Base-by-base conservation (phyloP, 2,113 vertebrate genomes). In the Pandion haliaetus region DNA sequence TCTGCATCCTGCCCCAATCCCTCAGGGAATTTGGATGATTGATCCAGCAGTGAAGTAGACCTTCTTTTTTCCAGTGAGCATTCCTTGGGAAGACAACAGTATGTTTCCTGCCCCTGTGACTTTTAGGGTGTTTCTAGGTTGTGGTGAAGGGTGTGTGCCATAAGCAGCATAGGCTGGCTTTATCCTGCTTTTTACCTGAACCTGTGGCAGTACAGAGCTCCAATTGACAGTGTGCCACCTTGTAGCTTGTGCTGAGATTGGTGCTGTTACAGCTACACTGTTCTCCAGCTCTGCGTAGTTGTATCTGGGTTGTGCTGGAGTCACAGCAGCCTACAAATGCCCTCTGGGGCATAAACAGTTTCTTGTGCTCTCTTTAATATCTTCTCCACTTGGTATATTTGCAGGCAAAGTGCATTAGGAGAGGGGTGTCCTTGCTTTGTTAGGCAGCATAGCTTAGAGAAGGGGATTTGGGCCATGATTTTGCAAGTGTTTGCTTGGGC, bases 151-250 rank as follows among this genome's bases (percentile, higher is more conserved):
- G 70, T 47, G n/a, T 74, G 31, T 49, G n/a, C 70, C 17, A 8
- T 9, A 49, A 38, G n/a, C 73, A 90, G 59, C 45, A 4, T 1
- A 9, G 36, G 9, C 67, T 92, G 57, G 34, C 32, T 82, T 76
- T 52, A 17, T 73, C 38, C 44, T 78, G 63, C 31, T 18, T 7
- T 80, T 45, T 25, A 16, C 50, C n/a, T 72, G 74, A 47, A 21
- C 32, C 21, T 0, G 0, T 70, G 36, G 32, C n/a, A 52, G 29
- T 10, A 3, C 44, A 34, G 49, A 86, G 58, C 76, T 71, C 57
- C 14, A n/a, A 24, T 0, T 82, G 59, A 44, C 42, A 38, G 8
- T 5, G 23, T 63, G 17, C n/a, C 40, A 66, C 54, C 34, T 52
- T 49, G 70, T 16, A 6, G 45, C 66, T n/a, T 0, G 1, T 62